These are phyloP conservation scores for Scaptodrosophila latifasciaeformis DNA, from an alignment of 2,888 invertebrate species.

Conservation along the genomic window DNA sequence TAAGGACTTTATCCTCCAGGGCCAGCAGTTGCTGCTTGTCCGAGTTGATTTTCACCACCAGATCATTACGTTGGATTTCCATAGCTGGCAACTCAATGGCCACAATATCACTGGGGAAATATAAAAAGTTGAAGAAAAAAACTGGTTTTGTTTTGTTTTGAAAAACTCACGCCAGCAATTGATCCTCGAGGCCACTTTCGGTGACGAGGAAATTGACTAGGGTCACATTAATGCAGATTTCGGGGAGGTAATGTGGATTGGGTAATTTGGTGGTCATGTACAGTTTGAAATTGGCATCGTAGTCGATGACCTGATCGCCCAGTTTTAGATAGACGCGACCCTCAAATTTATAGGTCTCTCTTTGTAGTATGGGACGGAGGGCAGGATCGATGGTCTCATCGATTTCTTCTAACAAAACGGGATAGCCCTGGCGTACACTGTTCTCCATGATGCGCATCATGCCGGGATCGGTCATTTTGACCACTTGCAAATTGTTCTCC, in stretches of 20 bases:
- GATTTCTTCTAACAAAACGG: slow-evolving; percentile 91
- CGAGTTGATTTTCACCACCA: slow-evolving; percentile 88
- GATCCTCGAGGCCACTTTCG: slow-evolving; percentile 91
- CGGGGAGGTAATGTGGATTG: slow-evolving; percentile 95
- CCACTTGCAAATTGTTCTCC: slow-evolving; percentile 82
- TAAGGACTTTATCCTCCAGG: slow-evolving; percentile 93
- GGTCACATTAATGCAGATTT: slow-evolving; percentile 93
- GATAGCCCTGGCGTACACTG: slow-evolving; percentile 87
- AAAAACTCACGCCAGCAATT: slow-evolving; percentile 86
- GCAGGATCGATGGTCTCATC: slow-evolving; percentile 92
- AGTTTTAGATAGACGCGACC: slow-evolving; percentile 88
- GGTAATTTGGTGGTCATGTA: slow-evolving; percentile 94
- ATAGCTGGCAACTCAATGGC: slow-evolving; percentile 91
- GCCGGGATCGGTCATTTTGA: slow-evolving; percentile 85
- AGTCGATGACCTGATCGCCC: slow-evolving; percentile 93
- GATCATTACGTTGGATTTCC: slow-evolving; percentile 86
- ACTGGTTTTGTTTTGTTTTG: fast-evolving
- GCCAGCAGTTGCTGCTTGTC: slow-evolving; percentile 89
- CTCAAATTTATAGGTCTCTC: slow-evolving; percentile 83
- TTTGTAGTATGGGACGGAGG: slow-evolving; percentile 86
- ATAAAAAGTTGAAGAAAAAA: neutral
- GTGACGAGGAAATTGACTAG: slow-evolving; percentile 96
- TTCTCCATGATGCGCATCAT: slow-evolving; percentile 87
- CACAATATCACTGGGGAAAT: slow-evolving; percentile 79
- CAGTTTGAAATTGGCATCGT: slow-evolving; percentile 88